Evolutionary conservation across 1,140 invertebrate species (phyloP), one percentile per base, ranked within the genome.

Genomic region (Hyles euphorbiae): DNA sequence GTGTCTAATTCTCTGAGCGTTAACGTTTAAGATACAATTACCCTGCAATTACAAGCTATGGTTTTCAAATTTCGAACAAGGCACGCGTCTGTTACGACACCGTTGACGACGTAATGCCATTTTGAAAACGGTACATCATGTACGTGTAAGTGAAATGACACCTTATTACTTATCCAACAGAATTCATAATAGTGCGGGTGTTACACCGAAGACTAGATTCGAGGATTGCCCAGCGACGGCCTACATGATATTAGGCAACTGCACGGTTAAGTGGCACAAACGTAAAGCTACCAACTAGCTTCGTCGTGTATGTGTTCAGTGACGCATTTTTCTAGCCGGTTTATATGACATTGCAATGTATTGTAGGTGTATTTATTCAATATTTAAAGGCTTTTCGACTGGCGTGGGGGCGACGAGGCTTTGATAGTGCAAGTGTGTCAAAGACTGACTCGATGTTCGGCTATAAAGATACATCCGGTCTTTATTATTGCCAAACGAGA

Each of bases 211-310:
- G 69, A 69, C 65, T 70, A 71, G 63, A 74, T 50, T 46, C 54
- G 70, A 74, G 63, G 70, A 75, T 78, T 66, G 61, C 69, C 63
- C 65, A 63, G 61, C 60, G 59, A 70, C 76, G 74, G 70, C 80
- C 76, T 78, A 84, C 81, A 74, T 76, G 72, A 36, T 79, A 71
- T 87, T 81, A 74, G 68, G 80, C 80, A 87, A 87, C 74, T 78
- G 74, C 68, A 74, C 67, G 66, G 51, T 64, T 63, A 81, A 53
- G 46, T 34, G 54, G 45, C 34, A 11, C 9, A 48, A 11, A 47
- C 45, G 45, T 34, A 56, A 56, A 56, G 45, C 34, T 48, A 7
- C 45, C 9, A 47, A 56, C 12, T 7, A 34, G 6, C 3, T 10
- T 5, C 44, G 45, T 12, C 9, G n/a, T 10, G 5, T 47, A 22